These are phyloP conservation scores for Excalfactoria chinensis DNA, from an alignment of 2,113 vertebrate genomes.

Conservation along the genomic window DNA sequence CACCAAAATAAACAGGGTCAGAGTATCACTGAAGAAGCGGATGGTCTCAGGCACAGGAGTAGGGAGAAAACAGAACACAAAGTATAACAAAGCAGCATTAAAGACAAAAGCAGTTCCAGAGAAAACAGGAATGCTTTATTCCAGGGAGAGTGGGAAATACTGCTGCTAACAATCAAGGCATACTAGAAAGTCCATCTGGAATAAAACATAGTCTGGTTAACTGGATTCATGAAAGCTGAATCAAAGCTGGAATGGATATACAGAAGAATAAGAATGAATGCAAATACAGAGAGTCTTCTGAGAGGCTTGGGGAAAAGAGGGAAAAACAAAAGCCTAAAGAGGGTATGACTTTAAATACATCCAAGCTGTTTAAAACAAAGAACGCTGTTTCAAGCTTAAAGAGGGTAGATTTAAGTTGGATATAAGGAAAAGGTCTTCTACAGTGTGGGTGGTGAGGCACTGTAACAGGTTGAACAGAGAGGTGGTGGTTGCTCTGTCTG, in stretches of 20 bases:
- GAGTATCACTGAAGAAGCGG: neutral
- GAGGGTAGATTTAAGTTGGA: no score
- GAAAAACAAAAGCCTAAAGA: neutral
- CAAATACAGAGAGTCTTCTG: neutral
- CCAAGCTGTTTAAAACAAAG: neutral
- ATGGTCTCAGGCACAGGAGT: neutral
- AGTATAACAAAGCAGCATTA: neutral
- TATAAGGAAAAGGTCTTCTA: no score
- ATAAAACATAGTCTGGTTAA: neutral
- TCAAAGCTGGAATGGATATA: neutral
- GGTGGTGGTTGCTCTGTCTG: no score
- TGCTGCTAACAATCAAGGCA: neutral
- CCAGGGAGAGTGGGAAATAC: neutral
- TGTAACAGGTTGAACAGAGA: no score
- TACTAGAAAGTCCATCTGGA: neutral
- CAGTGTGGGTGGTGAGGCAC: no score
- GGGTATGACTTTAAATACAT: neutral
- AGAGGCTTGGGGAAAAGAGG: neutral
- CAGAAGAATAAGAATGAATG: neutral
- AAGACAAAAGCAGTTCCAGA: neutral
- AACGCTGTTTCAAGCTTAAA: neutral
- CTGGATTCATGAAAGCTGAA: neutral
- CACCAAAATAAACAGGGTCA: neutral
- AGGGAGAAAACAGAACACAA: neutral
- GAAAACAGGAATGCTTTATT: neutral